Evolutionary conservation across 2,797 vertebrate genomes (phyloP), one percentile per base, ranked within the genome.

Genomic region (Buphagus erythrorhynchus): DNA sequence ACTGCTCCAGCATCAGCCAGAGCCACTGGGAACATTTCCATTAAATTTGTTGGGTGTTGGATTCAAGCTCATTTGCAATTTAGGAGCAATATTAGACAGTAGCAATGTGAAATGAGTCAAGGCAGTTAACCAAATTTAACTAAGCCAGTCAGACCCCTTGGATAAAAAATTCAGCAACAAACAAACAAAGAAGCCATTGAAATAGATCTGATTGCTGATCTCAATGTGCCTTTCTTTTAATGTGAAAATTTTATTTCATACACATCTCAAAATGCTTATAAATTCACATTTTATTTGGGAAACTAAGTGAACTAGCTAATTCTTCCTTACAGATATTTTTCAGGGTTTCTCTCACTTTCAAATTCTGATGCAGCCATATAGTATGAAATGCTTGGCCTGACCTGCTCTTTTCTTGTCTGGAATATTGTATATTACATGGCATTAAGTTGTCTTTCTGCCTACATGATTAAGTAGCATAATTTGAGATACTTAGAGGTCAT

Each of bases 51-150:
- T 18, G 35, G 45, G 28, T 61, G 38, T 93, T 85, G 35, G n/a
- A 62, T 58, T 85, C 59, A 62, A 76, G 38, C n/a, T 85, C 49
- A 61, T 74, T 72, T 93, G 43, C 43, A 68, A 68, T 87, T 86
- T 72, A 55, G 65, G 57, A 89, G 33, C 38, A 58, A 35, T 72
- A 40, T 80, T 86, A 74, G 38, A 48, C 48, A 71, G 57, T 10
- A 58, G 65, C 42, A 81, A 45, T 61, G 55, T 84, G 69, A 96
- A 92, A 88, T 76, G 46, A 89, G 58, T 82, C 61, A 88, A 92
- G 36, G 66, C 74, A 83, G 22, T 76, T 92, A 74, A 91, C 13
- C 52, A 81, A 81, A 79, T 88, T 93, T 88, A 69, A 66, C 63
- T 77, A 88, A 94, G n/a, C 31, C 69, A 42, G 43, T 45, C 49